Conservation (phyloP, 2,113 vertebrate genomes). For the Vimba vimba region DNA sequence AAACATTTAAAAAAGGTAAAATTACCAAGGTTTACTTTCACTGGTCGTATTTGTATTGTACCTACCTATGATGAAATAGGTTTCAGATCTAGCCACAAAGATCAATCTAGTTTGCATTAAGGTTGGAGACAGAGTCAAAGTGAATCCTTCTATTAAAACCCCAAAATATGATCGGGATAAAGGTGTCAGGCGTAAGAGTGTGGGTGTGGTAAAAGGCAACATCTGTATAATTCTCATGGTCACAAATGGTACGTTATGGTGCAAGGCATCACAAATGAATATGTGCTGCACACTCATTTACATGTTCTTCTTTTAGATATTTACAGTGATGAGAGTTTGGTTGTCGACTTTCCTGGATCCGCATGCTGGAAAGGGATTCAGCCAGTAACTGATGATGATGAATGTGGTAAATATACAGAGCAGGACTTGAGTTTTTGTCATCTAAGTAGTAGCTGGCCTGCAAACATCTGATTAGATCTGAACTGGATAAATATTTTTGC, state of each 20-base stretch:
- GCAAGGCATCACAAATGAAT: not conserved
- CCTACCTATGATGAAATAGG: not conserved
- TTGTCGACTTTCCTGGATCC: conserved; percentile 31
- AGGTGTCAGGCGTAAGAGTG: conserved; percentile 18
- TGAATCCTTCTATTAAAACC: conserved; percentile 31
- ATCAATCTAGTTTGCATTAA: not conserved
- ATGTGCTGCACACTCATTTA: not conserved
- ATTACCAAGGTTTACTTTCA: not conserved
- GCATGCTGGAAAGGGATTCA: conserved; percentile 21
- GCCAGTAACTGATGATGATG: not conserved
- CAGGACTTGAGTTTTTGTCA: not conserved
- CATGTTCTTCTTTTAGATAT: conserved; percentile 3
- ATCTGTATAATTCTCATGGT: not conserved
- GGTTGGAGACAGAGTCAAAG: conserved; percentile 36
- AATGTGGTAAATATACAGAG: not conserved
- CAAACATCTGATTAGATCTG: not conserved
- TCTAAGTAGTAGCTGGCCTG: not conserved
- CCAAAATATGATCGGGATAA: conserved; percentile 25
- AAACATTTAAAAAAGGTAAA: conserved; percentile 32
- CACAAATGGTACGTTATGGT: not conserved
- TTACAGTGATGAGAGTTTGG: not conserved
- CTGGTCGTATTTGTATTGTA: not conserved
- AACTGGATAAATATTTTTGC: not conserved
- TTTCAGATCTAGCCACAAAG: not conserved
- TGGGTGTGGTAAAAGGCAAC: conserved; percentile 32